Evolutionary conservation across 2,797 vertebrate genomes (phyloP).

Genomic region (Botia almorhae): DNA sequence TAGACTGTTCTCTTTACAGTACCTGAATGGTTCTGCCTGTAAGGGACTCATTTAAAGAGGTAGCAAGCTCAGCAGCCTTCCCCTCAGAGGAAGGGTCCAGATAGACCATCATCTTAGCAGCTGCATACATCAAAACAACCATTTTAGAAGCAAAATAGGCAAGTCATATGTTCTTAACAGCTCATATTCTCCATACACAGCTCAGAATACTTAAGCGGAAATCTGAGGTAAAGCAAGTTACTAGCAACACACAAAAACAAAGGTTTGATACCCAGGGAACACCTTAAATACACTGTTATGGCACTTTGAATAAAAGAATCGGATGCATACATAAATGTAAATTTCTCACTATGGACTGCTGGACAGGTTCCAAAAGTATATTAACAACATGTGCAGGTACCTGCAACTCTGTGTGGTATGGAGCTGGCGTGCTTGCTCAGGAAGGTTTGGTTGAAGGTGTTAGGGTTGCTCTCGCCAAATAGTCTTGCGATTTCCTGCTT

Average conservation of each 20-base stretch:
- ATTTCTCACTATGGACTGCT: not conserved
- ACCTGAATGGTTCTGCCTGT: slow-evolving; percentile 92
- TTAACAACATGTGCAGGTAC: slow-evolving; percentile 70
- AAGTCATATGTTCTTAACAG: not conserved
- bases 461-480: slow-evolving; percentile 95
- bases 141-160: not conserved
- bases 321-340: too few relatives aligned
- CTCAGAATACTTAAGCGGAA: not conserved
- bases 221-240: not conserved
- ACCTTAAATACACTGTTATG: too few relatives aligned
- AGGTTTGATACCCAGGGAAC: too few relatives aligned
- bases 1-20: slow-evolving; percentile 51
- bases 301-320: too few relatives aligned
- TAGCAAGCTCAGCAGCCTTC: slow-evolving; percentile 91
- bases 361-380: not conserved
- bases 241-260: too few relatives aligned
- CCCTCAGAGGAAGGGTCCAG: slow-evolving; percentile 91
- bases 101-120: slow-evolving; percentile 98
- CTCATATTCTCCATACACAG: not conserved
- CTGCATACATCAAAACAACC: slow-evolving; percentile 68
- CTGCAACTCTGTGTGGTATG: slow-evolving; percentile 95
- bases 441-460: slow-evolving; percentile 97
- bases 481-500: slow-evolving; percentile 96
- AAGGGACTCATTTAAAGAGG: slow-evolving; percentile 89
- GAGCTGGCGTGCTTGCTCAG: slow-evolving; percentile 94